Conservation (phyloP, 2,113 vertebrate genomes). For the Cettia cetti region DNA sequence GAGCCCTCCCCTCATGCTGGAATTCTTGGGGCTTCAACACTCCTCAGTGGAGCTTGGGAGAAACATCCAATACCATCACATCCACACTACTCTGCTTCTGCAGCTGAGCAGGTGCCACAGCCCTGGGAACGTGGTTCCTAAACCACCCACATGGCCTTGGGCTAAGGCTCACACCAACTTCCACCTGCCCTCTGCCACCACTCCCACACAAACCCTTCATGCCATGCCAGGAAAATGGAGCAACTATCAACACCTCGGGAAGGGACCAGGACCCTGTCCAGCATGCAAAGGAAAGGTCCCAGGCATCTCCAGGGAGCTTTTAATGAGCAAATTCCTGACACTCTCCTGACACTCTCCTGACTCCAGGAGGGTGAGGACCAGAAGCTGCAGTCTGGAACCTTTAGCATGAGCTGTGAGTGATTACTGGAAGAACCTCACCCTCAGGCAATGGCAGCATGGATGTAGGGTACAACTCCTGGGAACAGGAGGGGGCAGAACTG, state of each 20-base stretch:
- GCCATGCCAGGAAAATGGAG: neutral
- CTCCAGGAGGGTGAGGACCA: neutral
- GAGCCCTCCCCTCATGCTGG: neutral
- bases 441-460: fast-evolving
- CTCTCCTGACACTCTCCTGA: no score
- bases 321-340: neutral
- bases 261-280: neutral
- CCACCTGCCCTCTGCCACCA: neutral
- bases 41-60: neutral
- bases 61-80: neutral
- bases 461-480: neutral
- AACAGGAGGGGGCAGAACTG: neutral
- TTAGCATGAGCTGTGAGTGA: neutral
- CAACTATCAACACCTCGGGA: neutral
- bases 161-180: neutral
- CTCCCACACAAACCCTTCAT: neutral
- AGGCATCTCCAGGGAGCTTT: neutral
- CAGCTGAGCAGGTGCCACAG: neutral
- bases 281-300: neutral
- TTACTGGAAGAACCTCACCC: neutral
- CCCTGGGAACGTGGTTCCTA: neutral
- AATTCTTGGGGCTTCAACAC: neutral
- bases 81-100: neutral
- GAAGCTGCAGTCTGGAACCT: neutral
- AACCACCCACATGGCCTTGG: neutral